Percentiles rank a stretch among this genome's conserved stretches.
Evolutionary conservation across 1,140 invertebrate genomes (phyloP).

Genomic region (Drosophila prosaltans): DNA sequence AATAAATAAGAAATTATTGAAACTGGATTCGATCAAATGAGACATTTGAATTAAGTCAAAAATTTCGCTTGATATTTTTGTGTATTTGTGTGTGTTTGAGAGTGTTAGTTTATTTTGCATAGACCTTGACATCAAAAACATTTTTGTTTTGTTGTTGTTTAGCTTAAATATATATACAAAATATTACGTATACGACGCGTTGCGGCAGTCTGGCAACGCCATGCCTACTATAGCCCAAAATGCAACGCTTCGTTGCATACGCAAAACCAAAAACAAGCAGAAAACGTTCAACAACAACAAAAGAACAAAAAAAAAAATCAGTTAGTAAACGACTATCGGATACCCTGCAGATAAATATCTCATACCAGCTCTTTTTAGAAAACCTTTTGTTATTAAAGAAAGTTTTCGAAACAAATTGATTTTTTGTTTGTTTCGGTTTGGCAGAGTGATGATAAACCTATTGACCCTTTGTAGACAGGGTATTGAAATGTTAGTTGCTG

Average conservation of each 20-base stretch:
- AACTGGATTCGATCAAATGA: conserved; percentile 8
- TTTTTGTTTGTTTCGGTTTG: too few species aligned
- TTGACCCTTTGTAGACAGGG: neutral
- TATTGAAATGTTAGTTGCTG: neutral
- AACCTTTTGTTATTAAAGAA: too few species aligned
- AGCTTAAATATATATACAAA: conserved; percentile 21
- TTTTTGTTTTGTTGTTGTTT: neutral
- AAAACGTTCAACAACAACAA: conserved; percentile 1
- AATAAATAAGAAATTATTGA: conserved; percentile 20
- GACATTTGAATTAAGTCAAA: conserved; percentile 31
- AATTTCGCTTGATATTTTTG: conserved; percentile 35
- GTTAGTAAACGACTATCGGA: neutral
- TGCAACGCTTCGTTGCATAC: conserved; percentile 78
- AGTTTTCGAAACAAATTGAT: too few species aligned
- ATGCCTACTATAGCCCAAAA: conserved; percentile 58
- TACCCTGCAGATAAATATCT: neutral
- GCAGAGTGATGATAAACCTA: too few species aligned
- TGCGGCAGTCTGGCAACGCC: conserved; percentile 64
- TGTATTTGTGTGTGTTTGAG: conserved; percentile 17
- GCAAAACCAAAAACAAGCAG: conserved; percentile 35
- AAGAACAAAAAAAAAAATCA: neutral
- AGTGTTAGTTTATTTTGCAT: conserved; percentile 34
- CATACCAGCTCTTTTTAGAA: too few species aligned
- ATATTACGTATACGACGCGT: conserved; percentile 65
- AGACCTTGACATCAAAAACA: conserved; percentile 70